Conservation (phyloP, 1,140 invertebrate species). For the Philaenus spumarius region DNA sequence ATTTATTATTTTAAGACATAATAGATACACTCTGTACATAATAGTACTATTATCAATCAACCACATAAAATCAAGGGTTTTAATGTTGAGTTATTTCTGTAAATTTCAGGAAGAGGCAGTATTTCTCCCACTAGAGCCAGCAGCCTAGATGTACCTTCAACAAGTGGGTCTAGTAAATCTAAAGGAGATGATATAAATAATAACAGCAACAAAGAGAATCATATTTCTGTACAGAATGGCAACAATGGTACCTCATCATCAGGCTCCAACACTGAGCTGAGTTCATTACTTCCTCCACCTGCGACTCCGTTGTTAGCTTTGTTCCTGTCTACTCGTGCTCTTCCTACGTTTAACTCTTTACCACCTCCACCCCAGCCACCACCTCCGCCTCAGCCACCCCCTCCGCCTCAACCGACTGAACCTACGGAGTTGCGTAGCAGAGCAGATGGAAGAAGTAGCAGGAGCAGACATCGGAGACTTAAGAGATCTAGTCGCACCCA, state of each 20-base stretch:
- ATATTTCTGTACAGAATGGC: conserved; percentile 16
- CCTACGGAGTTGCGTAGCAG: conserved; percentile 14
- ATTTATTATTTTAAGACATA: too few relatives aligned
- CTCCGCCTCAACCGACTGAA: background rate
- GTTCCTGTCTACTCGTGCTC: conserved; percentile 45
- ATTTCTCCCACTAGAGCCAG: too few relatives aligned
- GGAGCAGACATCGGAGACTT: conserved; percentile 20
- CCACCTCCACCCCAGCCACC: conserved; percentile 4
- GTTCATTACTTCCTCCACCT: conserved; percentile 51
- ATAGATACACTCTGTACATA: too few relatives aligned
- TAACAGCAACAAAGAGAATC: conserved; percentile 1
- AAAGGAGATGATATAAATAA: conserved; percentile 26
- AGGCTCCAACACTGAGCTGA: conserved; percentile 55
- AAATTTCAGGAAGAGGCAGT: too few relatives aligned
- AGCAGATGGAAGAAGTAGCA: conserved; percentile 25
- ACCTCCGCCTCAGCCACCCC: background rate
- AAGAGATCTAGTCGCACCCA: conserved; percentile 22
- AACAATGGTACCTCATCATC: conserved; percentile 34
- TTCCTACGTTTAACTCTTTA: background rate
- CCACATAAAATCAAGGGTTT: too few relatives aligned
- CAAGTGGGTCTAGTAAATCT: background rate
- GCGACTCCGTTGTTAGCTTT: conserved; percentile 53
- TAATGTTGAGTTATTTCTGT: too few relatives aligned
- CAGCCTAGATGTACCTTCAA: too few relatives aligned
- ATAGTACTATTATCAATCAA: too few relatives aligned